Conservation (phyloP, 1,140 invertebrate species). For the Probaryconus sp. region DNA sequence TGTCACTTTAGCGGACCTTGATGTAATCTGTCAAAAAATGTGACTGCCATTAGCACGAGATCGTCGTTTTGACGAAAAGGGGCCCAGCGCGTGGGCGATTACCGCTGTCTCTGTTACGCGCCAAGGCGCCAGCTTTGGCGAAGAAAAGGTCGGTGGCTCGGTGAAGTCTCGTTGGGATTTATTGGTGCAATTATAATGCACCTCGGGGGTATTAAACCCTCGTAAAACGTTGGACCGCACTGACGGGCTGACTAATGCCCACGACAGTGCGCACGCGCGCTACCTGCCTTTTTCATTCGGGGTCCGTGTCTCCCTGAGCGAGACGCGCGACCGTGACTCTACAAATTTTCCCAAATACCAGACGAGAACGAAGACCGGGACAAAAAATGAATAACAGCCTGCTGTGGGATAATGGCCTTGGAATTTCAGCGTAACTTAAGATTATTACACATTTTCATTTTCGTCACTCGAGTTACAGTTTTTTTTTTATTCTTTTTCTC, state of each 20-base stretch:
- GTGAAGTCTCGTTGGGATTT: constrained; percentile 73
- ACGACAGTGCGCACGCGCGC: constrained; percentile 64
- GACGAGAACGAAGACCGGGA: constrained; percentile 22
- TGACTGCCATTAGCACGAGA: constrained; percentile 42
- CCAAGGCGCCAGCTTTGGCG: constrained; percentile 39
- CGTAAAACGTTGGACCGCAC: constrained; percentile 74
- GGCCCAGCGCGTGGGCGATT: constrained; percentile 27
- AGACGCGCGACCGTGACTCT: constrained; percentile 47
- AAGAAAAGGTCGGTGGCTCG: constrained; percentile 55
- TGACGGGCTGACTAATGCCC: constrained; percentile 72
- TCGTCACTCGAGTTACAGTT: too few species aligned
- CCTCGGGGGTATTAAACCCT: constrained; percentile 77
- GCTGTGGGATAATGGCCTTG: constrained; percentile 44
- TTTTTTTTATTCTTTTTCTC: too few species aligned
- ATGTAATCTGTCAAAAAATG: constrained; percentile 59
- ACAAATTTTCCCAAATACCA: constrained; percentile 58
- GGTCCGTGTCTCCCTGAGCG: constrained; percentile 31
- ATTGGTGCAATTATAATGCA: constrained; percentile 77
- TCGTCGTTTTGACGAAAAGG: constrained; percentile 43
- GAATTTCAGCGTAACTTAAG: too few species aligned
- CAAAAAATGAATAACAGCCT: constrained; percentile 46
- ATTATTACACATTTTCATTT: too few species aligned
- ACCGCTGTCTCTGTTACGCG: constrained; percentile 38
- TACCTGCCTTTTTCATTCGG: constrained; percentile 62
- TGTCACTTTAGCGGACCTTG: constrained; percentile 28